Percentiles rank a stretch among this genome's conserved stretches.
Evolutionary conservation across 2,888 invertebrate species (phyloP).

Genomic region (Drosophila falleni): DNA sequence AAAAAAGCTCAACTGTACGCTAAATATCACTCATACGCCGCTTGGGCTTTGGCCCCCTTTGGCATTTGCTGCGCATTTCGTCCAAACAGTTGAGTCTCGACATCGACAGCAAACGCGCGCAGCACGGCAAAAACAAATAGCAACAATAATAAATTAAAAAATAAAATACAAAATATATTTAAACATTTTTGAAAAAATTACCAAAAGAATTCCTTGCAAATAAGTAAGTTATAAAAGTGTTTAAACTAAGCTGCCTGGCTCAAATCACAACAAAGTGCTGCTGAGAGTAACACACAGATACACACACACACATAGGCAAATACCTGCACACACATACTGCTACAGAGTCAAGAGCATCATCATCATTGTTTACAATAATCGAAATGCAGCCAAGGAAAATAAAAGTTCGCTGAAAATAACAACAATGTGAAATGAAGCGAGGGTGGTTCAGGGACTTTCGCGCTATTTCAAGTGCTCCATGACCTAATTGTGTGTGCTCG

Average conservation of each 20-base stretch:
- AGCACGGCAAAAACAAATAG: constrained; percentile 44
- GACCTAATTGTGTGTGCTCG: constrained; percentile 41
- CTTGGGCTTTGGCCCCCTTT: constrained; percentile 62
- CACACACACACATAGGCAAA: not conserved
- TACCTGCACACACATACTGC: not conserved
- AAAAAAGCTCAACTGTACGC: constrained; percentile 56
- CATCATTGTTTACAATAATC: constrained; percentile 25
- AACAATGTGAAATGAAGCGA: not conserved
- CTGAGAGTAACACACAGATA: not conserved
- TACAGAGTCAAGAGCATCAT: constrained; percentile 8
- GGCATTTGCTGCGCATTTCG: constrained; percentile 66
- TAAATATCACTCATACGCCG: constrained; percentile 78
- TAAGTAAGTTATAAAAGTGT: constrained; percentile 37
- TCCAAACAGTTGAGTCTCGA: constrained; percentile 76
- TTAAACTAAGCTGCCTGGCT: not conserved
- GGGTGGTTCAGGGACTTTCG: not conserved
- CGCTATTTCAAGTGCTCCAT: constrained; percentile 45
- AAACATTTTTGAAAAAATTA: constrained; percentile 7
- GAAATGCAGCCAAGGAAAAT: not conserved
- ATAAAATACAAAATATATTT: constrained; percentile 13
- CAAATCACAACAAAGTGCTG: constrained; percentile 7
- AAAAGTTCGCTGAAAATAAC: not conserved
- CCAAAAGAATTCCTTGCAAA: not conserved
- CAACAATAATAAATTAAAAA: constrained; percentile 15
- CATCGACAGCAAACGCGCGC: constrained; percentile 72